Conservation (phyloP, 2,797 vertebrate species). For the Pseudochirops cupreus region DNA sequence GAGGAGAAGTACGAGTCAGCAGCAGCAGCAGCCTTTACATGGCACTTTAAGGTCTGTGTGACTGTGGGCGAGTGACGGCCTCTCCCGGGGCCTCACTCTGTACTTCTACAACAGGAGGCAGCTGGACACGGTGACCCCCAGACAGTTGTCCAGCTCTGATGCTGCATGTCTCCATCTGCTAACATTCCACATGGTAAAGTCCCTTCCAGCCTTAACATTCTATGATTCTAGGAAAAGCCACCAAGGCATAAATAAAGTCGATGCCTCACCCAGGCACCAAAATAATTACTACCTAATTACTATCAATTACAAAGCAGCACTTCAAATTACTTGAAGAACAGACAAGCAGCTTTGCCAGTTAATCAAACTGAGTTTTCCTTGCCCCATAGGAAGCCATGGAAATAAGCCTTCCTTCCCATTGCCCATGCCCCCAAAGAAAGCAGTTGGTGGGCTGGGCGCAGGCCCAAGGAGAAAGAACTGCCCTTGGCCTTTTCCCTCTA, state of each 20-base stretch:
- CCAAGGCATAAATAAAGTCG: not conserved
- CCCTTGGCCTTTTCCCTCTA: not conserved
- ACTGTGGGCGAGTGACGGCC: not conserved
- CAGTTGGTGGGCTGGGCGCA: not conserved
- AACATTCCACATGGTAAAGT: too few relatives aligned
- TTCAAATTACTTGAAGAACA: not conserved
- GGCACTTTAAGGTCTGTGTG: not conserved
- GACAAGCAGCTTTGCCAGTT: not conserved
- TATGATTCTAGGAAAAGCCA: not conserved
- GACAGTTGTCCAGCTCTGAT: fast-evolving
- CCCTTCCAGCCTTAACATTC: not conserved
- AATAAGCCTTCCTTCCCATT: fast-evolving
- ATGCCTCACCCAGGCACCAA: not conserved
- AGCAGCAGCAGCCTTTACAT: not conserved
- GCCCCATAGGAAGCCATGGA: fast-evolving
- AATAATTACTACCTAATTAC: constrained; percentile 33
- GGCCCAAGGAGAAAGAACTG: not conserved
- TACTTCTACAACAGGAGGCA: not conserved
- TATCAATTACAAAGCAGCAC: not conserved
- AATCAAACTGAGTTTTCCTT: not conserved
- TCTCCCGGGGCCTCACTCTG: not conserved
- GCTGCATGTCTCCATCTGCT: not conserved
- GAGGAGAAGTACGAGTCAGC: too few relatives aligned
- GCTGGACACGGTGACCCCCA: not conserved
- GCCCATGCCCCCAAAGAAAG: not conserved